Conservation (phyloP, 1,140 invertebrate genomes). For the Brachionus rubens region DNA sequence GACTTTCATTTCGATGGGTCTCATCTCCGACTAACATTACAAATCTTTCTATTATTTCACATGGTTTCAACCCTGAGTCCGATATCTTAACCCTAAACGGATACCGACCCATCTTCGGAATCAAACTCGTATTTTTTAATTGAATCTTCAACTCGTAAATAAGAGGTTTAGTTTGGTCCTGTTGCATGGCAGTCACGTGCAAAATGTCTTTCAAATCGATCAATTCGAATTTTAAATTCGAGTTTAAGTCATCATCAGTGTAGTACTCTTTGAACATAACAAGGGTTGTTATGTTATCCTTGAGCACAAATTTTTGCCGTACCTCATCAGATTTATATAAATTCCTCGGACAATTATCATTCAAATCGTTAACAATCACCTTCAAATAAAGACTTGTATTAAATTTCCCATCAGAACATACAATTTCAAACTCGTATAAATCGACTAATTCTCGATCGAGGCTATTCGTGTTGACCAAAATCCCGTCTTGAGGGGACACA, state of each 20-base stretch:
- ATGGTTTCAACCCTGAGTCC: background rate
- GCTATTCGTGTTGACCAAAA: background rate
- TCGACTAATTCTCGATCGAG: background rate
- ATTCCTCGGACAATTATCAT: constrained; percentile 9
- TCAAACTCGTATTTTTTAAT: background rate
- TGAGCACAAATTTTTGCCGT: background rate
- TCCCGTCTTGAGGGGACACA: background rate
- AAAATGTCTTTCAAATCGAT: background rate
- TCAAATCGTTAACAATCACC: background rate
- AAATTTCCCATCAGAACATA: background rate
- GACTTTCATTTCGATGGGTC: background rate
- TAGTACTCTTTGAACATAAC: background rate
- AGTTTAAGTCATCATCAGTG: background rate
- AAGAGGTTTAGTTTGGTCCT: background rate
- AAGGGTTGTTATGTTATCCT: background rate
- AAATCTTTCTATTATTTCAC: background rate
- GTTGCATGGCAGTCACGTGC: background rate
- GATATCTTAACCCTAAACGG: background rate
- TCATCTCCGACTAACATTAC: background rate
- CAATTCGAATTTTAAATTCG: background rate
- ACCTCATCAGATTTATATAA: background rate
- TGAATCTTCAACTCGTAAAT: background rate
- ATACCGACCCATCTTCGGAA: background rate
- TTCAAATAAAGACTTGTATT: background rate
- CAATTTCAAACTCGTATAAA: background rate